phyloP scores from a whole-genome alignment of 2,113 vertebrate genomes.

The Halichoeres trimaculatus region DNA sequence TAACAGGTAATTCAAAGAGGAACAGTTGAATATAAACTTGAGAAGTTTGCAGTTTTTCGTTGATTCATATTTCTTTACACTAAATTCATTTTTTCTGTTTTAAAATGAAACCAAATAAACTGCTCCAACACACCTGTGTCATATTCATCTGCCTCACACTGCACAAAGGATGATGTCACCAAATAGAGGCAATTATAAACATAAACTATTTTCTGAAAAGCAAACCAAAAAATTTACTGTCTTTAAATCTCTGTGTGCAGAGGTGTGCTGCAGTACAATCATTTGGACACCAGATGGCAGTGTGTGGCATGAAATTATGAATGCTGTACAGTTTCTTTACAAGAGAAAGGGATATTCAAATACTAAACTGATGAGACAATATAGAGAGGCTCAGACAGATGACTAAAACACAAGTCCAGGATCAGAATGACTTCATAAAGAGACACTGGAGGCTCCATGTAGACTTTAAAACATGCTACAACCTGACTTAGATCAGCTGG shows the following conservation, averaged over 20 bases:
- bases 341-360: neutral
- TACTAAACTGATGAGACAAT: too few relatives aligned
- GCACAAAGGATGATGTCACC: too few relatives aligned
- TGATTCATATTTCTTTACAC: slow-evolving; percentile 14
- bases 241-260: neutral
- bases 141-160: neutral
- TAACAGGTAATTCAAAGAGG: neutral
- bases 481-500: too few relatives aligned
- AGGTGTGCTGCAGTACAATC: neutral
- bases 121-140: neutral
- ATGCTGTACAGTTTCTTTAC: neutral
- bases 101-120: slow-evolving; percentile 43
- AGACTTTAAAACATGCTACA: too few relatives aligned
- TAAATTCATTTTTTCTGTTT: slow-evolving; percentile 10
- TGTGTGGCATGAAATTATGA: neutral
- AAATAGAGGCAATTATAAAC: too few relatives aligned
- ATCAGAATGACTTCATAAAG: too few relatives aligned
- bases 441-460: too few relatives aligned
- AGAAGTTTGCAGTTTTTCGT: neutral
- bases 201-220: too few relatives aligned
- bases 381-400: neutral
- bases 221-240: too few relatives aligned
- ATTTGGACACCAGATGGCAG: slow-evolving; percentile 40
- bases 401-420: too few relatives aligned
- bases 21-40: neutral